These are phyloP conservation scores for Endotricha flammealis DNA, from an alignment of 2,888 invertebrate species.

Conservation along the genomic window DNA sequence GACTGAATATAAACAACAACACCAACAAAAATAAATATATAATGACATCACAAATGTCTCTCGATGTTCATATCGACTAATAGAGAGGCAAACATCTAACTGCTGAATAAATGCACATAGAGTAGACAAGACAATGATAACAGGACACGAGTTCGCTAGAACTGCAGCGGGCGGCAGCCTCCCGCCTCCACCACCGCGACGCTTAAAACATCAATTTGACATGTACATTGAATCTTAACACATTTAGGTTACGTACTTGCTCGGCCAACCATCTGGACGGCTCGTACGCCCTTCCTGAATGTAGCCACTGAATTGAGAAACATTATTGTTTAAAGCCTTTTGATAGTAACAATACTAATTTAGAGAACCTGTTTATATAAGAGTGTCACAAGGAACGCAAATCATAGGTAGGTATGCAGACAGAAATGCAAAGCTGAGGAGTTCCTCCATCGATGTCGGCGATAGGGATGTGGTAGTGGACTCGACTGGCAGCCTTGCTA, in stretches of 20 bases:
- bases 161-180: constrained; percentile 34
- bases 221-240: constrained; percentile 62
- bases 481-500: not conserved
- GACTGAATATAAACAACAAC: constrained; percentile 49
- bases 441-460: constrained; percentile 24
- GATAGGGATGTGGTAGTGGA: constrained; percentile 14
- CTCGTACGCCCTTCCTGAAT: constrained; percentile 99
- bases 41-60: constrained; percentile 66
- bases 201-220: constrained; percentile 67
- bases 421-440: constrained; percentile 61
- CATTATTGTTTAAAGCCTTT: constrained; percentile 55
- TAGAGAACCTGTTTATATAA: constrained; percentile 40
- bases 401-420: constrained; percentile 51
- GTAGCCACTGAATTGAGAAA: constrained; percentile 93
- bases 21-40: constrained; percentile 70
- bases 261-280: constrained; percentile 98
- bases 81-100: constrained; percentile 75
- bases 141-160: constrained; percentile 70
- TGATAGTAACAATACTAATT: constrained; percentile 34
- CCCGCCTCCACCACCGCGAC: constrained; percentile 34
- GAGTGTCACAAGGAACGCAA: constrained; percentile 45
- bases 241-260: constrained; percentile 92
- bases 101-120: constrained; percentile 73
- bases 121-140: constrained; percentile 73
- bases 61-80: constrained; percentile 65